Conservation (phyloP, 2,888 invertebrate genomes). For the Odontocerum albicorne region DNA sequence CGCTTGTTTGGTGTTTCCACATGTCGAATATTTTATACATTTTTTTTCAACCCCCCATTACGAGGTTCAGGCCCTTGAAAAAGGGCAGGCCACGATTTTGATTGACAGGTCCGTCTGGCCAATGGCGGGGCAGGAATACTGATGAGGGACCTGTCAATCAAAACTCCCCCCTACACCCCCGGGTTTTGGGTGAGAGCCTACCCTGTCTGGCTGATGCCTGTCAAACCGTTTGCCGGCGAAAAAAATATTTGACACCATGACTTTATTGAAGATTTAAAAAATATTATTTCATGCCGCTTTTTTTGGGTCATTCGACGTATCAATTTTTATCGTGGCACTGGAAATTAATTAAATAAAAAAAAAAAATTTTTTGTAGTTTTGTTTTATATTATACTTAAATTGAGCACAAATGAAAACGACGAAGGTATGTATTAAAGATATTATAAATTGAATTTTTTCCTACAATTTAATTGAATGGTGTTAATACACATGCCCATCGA, state of each 20-base stretch:
- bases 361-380: too few species aligned
- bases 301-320: background rate
- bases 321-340: background rate
- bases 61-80: conserved; percentile 1
- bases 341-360: too few species aligned
- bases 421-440: too few species aligned
- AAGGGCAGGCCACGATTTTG: conserved; percentile 46
- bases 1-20: too few species aligned
- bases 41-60: conserved; percentile 6
- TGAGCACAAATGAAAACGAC: too few species aligned
- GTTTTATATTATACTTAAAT: too few species aligned
- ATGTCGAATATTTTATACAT: too few species aligned
- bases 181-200: background rate
- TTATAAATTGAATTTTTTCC: too few species aligned
- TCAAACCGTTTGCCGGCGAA: too few species aligned
- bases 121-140: conserved; percentile 74
- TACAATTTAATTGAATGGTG: too few species aligned
- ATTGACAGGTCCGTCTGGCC: conserved; percentile 81
- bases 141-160: conserved; percentile 81
- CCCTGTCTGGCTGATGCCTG: background rate
- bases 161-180: conserved; percentile 41
- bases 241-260: background rate
- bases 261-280: conserved; percentile 5
- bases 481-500: too few species aligned
- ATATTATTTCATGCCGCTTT: background rate